A percentile compares a stretch with the other conserved stretches of the same genome.
Conservation (phyloP, 2,797 vertebrate genomes). For the Hozukius guyotensis region DNA sequence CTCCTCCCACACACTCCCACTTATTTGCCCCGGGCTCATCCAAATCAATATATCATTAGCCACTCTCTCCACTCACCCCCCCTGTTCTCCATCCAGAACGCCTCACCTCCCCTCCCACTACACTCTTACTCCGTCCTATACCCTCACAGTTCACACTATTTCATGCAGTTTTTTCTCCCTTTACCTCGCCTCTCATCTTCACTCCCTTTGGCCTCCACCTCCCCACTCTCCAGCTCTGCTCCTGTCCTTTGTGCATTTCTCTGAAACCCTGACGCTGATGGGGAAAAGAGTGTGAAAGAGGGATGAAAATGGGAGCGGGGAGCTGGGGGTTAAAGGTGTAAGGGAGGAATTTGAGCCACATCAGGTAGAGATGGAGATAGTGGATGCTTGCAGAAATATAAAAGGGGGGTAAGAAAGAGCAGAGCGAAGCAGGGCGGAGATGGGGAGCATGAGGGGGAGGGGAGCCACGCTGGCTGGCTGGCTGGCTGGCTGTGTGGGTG, state of each 20-base stretch:
- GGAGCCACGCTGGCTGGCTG: constrained; percentile 31
- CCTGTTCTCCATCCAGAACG: constrained; percentile 29
- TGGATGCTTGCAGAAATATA: constrained; percentile 27
- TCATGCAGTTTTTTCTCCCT: constrained; percentile 57
- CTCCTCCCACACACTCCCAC: constrained; percentile 67
- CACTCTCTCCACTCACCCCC: constrained; percentile 51
- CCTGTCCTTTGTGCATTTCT: constrained; percentile 45
- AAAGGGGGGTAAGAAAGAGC: not conserved
- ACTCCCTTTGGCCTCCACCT: constrained; percentile 50
- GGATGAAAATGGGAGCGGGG: constrained; percentile 11
- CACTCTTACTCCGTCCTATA: constrained; percentile 30
- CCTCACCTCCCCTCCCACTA: constrained; percentile 14
- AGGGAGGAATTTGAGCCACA: constrained; percentile 26
- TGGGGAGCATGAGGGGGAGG: constrained; percentile 45
- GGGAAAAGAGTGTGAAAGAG: constrained; percentile 22
- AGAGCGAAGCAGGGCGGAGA: constrained; percentile 39
- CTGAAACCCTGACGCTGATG: constrained; percentile 19
- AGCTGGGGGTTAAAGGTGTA: constrained; percentile 40
- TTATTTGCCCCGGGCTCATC: constrained; percentile 64
- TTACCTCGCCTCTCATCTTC: constrained; percentile 40
- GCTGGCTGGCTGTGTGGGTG: constrained; percentile 47
- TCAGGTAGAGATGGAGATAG: constrained; percentile 37
- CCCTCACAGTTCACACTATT: constrained; percentile 61
- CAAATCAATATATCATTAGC: constrained; percentile 83
- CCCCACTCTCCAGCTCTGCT: constrained; percentile 22